Percentiles rank a stretch among this genome's conserved stretches.
Conservation (phyloP, 2,797 vertebrate species). For the Ciconia nigra region DNA sequence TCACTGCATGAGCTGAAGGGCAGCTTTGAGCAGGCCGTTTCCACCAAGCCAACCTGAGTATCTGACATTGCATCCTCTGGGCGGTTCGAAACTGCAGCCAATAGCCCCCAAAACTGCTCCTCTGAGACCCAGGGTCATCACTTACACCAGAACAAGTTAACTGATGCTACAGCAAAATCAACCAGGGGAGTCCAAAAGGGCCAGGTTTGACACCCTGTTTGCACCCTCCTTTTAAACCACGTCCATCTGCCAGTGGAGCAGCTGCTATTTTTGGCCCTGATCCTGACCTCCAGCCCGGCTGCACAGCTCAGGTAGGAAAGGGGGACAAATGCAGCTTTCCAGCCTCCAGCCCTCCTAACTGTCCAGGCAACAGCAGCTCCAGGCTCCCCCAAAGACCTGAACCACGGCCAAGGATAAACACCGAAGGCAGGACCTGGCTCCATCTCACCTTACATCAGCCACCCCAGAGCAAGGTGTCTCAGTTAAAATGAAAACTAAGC, state of each 20-base stretch:
- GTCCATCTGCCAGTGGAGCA: not conserved
- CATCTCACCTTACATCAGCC: not conserved
- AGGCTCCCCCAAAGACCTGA: not conserved
- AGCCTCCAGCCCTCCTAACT: not conserved
- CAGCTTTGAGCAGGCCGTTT: not conserved
- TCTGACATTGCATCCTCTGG: not conserved
- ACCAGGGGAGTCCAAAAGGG: not conserved
- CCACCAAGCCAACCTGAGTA: not conserved
- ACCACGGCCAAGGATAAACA: not conserved
- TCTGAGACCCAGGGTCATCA: not conserved
- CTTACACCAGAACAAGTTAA: not conserved
- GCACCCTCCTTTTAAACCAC: not conserved
- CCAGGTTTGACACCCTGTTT: not conserved
- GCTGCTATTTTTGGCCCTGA: accelerated
- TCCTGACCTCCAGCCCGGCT: not conserved
- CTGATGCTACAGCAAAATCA: not conserved
- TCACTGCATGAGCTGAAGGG: not conserved
- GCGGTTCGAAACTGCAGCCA: not conserved
- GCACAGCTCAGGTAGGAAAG: not conserved
- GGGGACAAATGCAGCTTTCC: not conserved
- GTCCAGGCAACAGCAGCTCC: not conserved
- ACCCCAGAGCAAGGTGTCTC: not conserved
- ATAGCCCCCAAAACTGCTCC: not conserved
- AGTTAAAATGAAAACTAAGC: not conserved
- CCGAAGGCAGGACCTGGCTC: not conserved